Percentiles rank a stretch among this genome's conserved stretches.
Evolutionary conservation across 2,113 vertebrate genomes (phyloP).

Genomic region (Oncorhynchus masou): DNA sequence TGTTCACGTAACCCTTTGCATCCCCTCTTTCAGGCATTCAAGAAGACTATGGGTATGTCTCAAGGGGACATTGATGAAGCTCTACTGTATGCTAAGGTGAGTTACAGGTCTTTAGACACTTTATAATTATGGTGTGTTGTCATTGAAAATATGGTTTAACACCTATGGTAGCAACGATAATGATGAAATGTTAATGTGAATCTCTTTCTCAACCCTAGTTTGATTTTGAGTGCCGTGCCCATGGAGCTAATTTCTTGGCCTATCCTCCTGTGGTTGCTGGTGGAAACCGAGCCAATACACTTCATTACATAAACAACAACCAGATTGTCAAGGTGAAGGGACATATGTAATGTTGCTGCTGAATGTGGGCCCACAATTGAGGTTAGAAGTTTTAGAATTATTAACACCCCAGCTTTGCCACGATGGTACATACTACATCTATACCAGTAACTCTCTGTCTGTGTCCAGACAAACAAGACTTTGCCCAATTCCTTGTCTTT

Average conservation of each 20-base stretch:
- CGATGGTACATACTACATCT: too few species aligned
- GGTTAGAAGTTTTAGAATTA: too few species aligned
- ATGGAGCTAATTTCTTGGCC: conserved; percentile 92
- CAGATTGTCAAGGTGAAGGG: conserved; percentile 89
- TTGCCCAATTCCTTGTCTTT: background rate
- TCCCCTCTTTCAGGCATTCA: conserved; percentile 80
- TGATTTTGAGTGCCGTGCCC: conserved; percentile 93
- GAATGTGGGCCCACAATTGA: too few species aligned
- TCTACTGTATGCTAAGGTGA: conserved; percentile 92
- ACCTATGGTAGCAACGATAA: background rate
- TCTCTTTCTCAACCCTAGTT: conserved; percentile 75
- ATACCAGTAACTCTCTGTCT: too few species aligned
- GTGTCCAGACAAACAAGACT: conserved; percentile 16
- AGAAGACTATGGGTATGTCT: conserved; percentile 88
- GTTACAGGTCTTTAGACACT: background rate
- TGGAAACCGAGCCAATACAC: conserved; percentile 91
- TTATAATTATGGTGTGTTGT: background rate
- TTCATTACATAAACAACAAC: conserved; percentile 98
- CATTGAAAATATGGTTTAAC: background rate
- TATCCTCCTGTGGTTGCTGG: conserved; percentile 95
- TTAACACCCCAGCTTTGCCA: too few species aligned
- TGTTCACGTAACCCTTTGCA: background rate
- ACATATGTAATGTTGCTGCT: too few species aligned
- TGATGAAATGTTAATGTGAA: background rate
- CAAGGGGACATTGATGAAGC: conserved; percentile 84